Evolutionary conservation across 2,888 invertebrate species (phyloP).

Genomic region (Boloria euphrosyne): DNA sequence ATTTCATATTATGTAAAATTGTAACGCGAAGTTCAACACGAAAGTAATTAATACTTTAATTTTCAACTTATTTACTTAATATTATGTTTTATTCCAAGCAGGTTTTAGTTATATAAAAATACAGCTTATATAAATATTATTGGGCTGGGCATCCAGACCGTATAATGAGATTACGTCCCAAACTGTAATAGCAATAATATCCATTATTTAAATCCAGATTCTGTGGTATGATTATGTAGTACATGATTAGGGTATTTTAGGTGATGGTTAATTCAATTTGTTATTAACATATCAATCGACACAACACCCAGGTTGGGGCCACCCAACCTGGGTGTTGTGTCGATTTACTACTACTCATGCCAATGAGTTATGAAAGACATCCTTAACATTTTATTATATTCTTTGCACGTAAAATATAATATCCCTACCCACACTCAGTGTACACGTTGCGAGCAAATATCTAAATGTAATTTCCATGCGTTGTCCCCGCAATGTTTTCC

Average conservation of each 20-base stretch:
- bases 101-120: neutral
- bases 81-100: no score
- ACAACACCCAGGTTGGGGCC: slow-evolving; percentile 13
- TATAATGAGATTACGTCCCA: slow-evolving; percentile 20
- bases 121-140: neutral
- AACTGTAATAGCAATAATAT: slow-evolving; percentile 6
- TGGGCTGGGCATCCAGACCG: neutral
- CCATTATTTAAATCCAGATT: slow-evolving; percentile 17
- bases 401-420: slow-evolving; percentile 82
- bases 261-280: slow-evolving; percentile 64
- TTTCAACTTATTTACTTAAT: no score
- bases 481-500: slow-evolving; percentile 82
- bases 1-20: no score
- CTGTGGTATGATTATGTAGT: slow-evolving; percentile 10
- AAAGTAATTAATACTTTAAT: no score
- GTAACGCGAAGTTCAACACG: no score
- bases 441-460: slow-evolving; percentile 80
- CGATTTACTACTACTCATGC: no score
- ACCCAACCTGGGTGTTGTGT: no score
- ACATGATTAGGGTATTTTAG: slow-evolving; percentile 27
- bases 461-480: slow-evolving; percentile 83
- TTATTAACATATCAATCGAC: slow-evolving; percentile 77
- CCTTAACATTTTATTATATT: slow-evolving; percentile 81
- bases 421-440: slow-evolving; percentile 77
- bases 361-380: slow-evolving; percentile 50